Percentiles rank a stretch among this genome's conserved stretches.
Evolutionary conservation across 1,140 invertebrate species (phyloP).

Genomic region (Dermatophagoides farinae): DNA sequence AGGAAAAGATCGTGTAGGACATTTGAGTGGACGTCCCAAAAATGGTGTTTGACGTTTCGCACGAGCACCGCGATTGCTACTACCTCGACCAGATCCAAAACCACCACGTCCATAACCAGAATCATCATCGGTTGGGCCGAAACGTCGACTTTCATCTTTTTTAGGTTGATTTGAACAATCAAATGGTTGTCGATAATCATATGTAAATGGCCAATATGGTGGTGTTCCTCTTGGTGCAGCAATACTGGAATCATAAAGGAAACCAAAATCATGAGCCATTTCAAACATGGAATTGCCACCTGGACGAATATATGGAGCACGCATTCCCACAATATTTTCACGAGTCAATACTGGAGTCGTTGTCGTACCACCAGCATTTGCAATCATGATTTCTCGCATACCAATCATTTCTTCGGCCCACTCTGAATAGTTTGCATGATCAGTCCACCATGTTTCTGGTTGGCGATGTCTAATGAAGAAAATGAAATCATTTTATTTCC

Average conservation of each 20-base stretch:
- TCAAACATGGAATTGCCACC: slow-evolving; percentile 20
- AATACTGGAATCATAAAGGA: slow-evolving; percentile 75
- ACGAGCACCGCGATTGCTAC: not conserved
- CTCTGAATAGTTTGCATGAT: slow-evolving; percentile 14
- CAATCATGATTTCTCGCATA: slow-evolving; percentile 14
- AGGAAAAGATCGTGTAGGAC: slow-evolving; percentile 70
- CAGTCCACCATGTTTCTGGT: slow-evolving; percentile 17
- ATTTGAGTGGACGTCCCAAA: slow-evolving; percentile 33
- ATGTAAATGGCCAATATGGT: slow-evolving; percentile 83
- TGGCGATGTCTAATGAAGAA: slow-evolving; percentile 11
- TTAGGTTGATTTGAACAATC: slow-evolving; percentile 12
- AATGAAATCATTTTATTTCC: not conserved
- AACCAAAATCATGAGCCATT: slow-evolving; percentile 46
- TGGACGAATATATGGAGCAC: slow-evolving; percentile 25
- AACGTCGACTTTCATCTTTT: not conserved
- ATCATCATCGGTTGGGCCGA: not conserved
- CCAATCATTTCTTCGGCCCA: slow-evolving; percentile 16
- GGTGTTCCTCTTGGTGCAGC: slow-evolving; percentile 54
- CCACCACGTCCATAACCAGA: not conserved
- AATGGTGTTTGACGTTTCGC: slow-evolving; percentile 7
- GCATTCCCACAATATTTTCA: slow-evolving; percentile 19
- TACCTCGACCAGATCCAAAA: not conserved
- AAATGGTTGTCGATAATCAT: slow-evolving; percentile 39
- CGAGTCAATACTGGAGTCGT: slow-evolving; percentile 4
- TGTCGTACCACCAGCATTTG: slow-evolving; percentile 10